A percentile compares a stretch with the other conserved stretches of the same genome.
Evolutionary conservation across 1,140 invertebrate genomes (phyloP).

Genomic region (Piezodorus guildinii): DNA sequence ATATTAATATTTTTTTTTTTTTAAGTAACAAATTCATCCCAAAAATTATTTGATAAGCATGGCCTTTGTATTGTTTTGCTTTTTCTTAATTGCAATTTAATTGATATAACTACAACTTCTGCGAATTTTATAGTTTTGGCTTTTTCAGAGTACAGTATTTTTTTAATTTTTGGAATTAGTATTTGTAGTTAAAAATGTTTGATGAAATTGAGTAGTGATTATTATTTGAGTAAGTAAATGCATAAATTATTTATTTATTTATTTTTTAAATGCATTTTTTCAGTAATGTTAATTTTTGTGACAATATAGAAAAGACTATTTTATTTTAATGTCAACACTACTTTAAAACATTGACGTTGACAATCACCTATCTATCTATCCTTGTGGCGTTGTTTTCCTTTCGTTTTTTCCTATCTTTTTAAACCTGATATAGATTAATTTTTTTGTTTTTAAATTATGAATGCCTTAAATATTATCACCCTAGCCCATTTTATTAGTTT

Average conservation of each 20-base stretch:
- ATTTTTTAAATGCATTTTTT: too few relatives aligned
- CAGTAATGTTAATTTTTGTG: too few relatives aligned
- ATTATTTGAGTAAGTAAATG: too few relatives aligned
- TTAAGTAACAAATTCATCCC: too few relatives aligned
- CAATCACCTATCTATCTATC: conserved; percentile 1
- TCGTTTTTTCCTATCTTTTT: conserved; percentile 7
- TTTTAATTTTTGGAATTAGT: too few relatives aligned
- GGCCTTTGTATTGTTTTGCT: conserved; percentile 7
- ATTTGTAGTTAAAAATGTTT: too few relatives aligned
- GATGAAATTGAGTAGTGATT: too few relatives aligned
- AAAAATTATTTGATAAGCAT: neutral
- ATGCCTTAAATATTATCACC: conserved; percentile 11
- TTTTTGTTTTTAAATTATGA: neutral
- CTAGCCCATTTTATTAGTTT: too few relatives aligned
- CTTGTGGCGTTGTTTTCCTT: conserved; percentile 15
- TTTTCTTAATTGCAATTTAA: neutral
- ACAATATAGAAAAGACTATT: too few relatives aligned
- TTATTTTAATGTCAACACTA: too few relatives aligned
- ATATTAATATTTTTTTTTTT: too few relatives aligned
- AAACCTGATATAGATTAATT: neutral
- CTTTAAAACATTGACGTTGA: neutral
- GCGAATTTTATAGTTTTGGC: neutral
- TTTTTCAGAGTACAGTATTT: neutral
- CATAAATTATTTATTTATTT: too few relatives aligned
- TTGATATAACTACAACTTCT: neutral